Evolutionary conservation across 2,113 vertebrate species (phyloP), one percentile per base, ranked within the genome.

Genomic region (Willisornis vidua): DNA sequence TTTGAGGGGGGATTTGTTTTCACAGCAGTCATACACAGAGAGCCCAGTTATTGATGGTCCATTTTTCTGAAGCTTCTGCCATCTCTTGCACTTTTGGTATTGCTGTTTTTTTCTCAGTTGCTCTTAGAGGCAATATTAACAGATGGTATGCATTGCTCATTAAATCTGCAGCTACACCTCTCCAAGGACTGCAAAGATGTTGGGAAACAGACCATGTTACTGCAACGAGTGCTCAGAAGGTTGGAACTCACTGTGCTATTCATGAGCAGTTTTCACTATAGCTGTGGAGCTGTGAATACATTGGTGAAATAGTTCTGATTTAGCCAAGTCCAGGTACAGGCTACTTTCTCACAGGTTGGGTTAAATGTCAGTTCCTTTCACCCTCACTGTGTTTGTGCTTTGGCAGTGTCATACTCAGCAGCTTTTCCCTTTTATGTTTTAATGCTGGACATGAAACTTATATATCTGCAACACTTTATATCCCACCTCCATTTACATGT

Each of bases 131-230:
- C 94, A 85, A 33, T 94, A 90, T 93, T 97, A 98, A 97, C 97
- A 98, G 97, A 97, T 97, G 97, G 96, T 80, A 58, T 63, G 85
- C 68, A 91, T 91, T 96, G 87, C 94, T 98, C 93, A 96, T 98
- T 98, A 98, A 97, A 94, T 97, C 90, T 95, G 90, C 94, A 83
- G 91, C 93, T 83, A 96, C 94, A 88, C 89, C 79, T 91, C 92
- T 97, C 93, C 70, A 49, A 95, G 89, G 93, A 96, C 96, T 95
- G 89, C 61, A 80, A 45, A 97, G 93, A 94, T 95, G 82, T 92
- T 97, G 87, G 94, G 92, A 97, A 96, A 95, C 76, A 96, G 93
- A 92, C 87, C 87, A 35, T 65, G 94, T 95, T 93, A 77, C 91
- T 93, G 96, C 89, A 93, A 80, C 68, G 75, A 88, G 72, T 18